A percentile compares a stretch with the other conserved stretches of the same genome.
These are phyloP conservation scores for Lasioglossum figueresi DNA, from an alignment of 2,888 invertebrate genomes.

Conservation along the genomic window DNA sequence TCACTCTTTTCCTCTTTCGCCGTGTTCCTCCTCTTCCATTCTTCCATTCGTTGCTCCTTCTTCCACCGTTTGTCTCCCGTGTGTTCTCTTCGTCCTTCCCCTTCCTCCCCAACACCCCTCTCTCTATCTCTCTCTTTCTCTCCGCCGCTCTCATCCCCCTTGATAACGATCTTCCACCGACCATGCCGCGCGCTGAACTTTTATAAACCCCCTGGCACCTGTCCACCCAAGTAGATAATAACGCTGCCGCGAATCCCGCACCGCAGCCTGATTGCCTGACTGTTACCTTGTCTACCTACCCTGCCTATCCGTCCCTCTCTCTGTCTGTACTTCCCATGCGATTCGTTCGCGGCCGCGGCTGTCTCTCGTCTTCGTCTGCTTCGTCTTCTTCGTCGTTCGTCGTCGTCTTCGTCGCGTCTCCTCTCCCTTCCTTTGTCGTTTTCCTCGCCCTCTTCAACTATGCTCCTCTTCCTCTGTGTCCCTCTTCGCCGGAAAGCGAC, in stretches of 20 bases:
- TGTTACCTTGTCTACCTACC: conserved; percentile 74
- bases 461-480: conserved; percentile 3
- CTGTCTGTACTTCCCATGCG: conserved; percentile 25
- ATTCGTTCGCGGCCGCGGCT: conserved; percentile 25
- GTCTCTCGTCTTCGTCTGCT: conserved; percentile 31
- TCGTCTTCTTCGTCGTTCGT: neutral
- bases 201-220: conserved; percentile 77
- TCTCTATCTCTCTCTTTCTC: conserved; percentile 1
- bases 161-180: conserved; percentile 79
- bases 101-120: neutral
- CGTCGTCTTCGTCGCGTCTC: neutral
- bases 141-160: conserved; percentile 57
- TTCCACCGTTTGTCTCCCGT: neutral
- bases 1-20: neutral
- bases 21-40: neutral
- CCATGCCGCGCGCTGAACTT: conserved; percentile 69
- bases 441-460: conserved; percentile 22
- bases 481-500: conserved; percentile 3
- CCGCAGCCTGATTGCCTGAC: conserved; percentile 76
- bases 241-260: conserved; percentile 75
- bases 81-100: conserved; percentile 5
- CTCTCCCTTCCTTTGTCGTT: conserved; percentile 39
- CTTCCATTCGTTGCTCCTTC: neutral
- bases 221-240: conserved; percentile 81
- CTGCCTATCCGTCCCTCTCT: conserved; percentile 35